Evolutionary conservation across 2,797 vertebrate genomes (phyloP), one percentile per base, ranked within the genome.

Genomic region (Mionectes olivaceus): DNA sequence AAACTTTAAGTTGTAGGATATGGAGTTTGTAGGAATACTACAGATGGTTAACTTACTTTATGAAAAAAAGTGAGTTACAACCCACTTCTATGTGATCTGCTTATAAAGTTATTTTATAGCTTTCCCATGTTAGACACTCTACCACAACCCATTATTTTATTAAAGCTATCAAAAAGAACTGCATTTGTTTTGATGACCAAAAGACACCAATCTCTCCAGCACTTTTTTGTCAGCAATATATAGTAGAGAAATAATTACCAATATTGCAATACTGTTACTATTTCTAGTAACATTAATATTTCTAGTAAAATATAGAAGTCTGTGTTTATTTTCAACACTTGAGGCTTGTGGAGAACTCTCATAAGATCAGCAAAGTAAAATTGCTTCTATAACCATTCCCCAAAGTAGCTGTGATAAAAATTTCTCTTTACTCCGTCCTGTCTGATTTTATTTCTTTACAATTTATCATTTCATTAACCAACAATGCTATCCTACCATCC

Each of bases 401-500:
- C 25, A 74, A 43, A 77, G 43, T 14, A 80, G 41, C 5, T 60
- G 71, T 69, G 35, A 83, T 70, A 65, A 89, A 94, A 69, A 11
- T 47, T 83, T 76, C 14, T 82, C 4, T 83, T 83, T 83, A 9
- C n/a, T 85, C 52, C 13, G 30, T 39, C 11, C 47, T 85, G 39
- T 61, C 85, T 68, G 71, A 43, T 83, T 87, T 64, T 76, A 73
- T 76, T 85, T 91, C 68, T 78, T 89, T 90, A 55, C 19, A 80
- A 33, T 88, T 80, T 85, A 77, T 86, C 47, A 74, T 56, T 86
- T 94, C 52, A 74, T 80, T 94, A 93, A 71, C 35, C 39, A 56
- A 80, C 11, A 83, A 27, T 44, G 52, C 3, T 1, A 33, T 68
- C 19, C 46, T 93, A 33, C 33, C 13, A 47, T 47, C 13, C 10